A percentile compares a stretch with the other conserved stretches of the same genome.
These are phyloP conservation scores for Strigamia transsilvanica DNA, from an alignment of 2,888 invertebrate species.

Conservation along the genomic window DNA sequence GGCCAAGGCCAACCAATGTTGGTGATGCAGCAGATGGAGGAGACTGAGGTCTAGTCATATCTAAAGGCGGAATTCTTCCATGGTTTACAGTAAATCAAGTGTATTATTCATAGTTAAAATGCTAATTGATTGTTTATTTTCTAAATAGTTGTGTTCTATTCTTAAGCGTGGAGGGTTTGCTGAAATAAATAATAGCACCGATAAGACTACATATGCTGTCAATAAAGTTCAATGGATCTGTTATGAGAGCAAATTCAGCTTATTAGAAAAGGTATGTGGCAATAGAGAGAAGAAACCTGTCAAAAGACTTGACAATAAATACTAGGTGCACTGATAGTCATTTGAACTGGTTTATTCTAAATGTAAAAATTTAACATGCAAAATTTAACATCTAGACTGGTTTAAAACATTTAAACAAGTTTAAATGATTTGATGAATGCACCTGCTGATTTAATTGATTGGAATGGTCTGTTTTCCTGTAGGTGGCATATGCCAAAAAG, in stretches of 20 bases:
- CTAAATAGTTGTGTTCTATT: neutral
- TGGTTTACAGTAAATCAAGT: conserved; percentile 46
- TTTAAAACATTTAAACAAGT: too few species aligned
- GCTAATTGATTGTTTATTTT: neutral
- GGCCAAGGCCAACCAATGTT: neutral
- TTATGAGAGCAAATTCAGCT: neutral
- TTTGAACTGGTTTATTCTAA: too few species aligned
- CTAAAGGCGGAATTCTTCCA: neutral
- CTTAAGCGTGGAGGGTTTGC: neutral
- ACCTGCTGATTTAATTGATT: too few species aligned
- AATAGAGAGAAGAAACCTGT: too few species aligned
- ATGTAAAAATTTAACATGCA: too few species aligned
- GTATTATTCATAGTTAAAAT: neutral
- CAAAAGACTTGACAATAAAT: too few species aligned
- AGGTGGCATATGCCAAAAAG: neutral
- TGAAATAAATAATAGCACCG: neutral
- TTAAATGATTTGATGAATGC: too few species aligned
- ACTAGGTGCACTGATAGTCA: neutral
- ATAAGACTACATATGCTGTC: neutral
- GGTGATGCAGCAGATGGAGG: conserved; percentile 3
- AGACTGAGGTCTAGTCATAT: neutral
- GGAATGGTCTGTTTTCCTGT: too few species aligned
- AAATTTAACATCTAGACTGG: too few species aligned
- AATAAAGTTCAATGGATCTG: neutral
- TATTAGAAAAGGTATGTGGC: neutral